These are phyloP conservation scores for Coccyzus lansbergi DNA, from an alignment of 2,797 vertebrate genomes.

Conservation along the genomic window DNA sequence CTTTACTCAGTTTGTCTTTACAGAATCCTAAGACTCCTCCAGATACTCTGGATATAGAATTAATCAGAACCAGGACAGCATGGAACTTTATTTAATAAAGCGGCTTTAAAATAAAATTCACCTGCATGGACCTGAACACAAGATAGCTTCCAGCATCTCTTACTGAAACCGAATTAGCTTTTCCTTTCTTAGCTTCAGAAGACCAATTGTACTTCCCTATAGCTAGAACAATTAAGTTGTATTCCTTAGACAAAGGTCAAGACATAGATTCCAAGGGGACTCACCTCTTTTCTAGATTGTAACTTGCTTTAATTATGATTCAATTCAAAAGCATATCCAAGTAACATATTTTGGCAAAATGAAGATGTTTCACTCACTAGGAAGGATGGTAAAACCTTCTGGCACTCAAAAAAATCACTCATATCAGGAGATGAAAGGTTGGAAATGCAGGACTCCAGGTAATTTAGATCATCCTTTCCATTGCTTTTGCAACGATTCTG, in stretches of 20 bases:
- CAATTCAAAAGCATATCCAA: background rate
- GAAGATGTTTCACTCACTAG: background rate
- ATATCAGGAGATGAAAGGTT: background rate
- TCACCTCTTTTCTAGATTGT: background rate
- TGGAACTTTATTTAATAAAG: background rate
- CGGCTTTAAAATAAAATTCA: background rate
- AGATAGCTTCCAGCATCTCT: background rate
- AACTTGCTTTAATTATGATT: slow-evolving; percentile 5
- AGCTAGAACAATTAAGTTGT: background rate
- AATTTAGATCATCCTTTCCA: slow-evolving; percentile 18
- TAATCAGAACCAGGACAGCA: background rate
- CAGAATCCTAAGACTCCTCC: background rate
- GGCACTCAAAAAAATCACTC: background rate
- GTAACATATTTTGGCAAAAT: background rate
- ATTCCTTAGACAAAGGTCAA: background rate
- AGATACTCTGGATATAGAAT: background rate
- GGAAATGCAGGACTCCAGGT: background rate
- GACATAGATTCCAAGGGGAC: background rate
- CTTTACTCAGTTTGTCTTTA: background rate
- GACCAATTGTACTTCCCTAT: background rate
- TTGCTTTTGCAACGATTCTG: background rate
- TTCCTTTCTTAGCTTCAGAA: background rate
- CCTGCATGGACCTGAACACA: background rate
- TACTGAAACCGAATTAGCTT: background rate
- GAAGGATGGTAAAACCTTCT: background rate